Evolutionary conservation across 2,797 vertebrate genomes (phyloP), one percentile per base, ranked within the genome.

Genomic region (Ctenosaura bakeri): DNA sequence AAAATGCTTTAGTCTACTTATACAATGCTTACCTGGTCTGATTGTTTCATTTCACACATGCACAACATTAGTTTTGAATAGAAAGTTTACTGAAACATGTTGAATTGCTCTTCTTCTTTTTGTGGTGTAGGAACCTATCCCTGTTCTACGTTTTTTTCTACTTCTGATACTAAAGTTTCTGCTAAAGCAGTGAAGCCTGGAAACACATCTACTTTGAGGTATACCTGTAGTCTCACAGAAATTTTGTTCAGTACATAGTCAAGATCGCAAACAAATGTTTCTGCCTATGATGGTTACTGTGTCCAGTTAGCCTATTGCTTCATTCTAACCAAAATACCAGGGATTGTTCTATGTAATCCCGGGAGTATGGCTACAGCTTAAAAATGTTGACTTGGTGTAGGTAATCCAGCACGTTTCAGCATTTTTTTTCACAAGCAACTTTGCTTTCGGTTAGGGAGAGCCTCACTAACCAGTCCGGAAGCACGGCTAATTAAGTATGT

Each of bases 361-460:
- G 92, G 88, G 87, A 91, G 69, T 32, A 56, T 54, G 0, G 0
- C 76, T 71, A 74, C 79, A 83, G 26, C 81, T 84, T 0, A 0
- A 50, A 50, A 0, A 86, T 59, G 0, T 38, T 4, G 9, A 71
- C 3, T n/a, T 24, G 26, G n/a, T 86, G 5, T 29, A 77, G 86
- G 86, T 56, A 85, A 62, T 35, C 38, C 73, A 42, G 73, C 35
- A 16, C 3, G 12, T 76, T 84, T 84, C 81, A 84, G 38, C 73
- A 73, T 64, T 7, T 84, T 38, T 77, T 78, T 32, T 46, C 89
- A 22, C 20, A 29, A 81, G 54, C 88, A 14, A 29, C 12, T 26
- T 54, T 52, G 66, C 7, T 94, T 93, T 88, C 89, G 81, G 76
- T 88, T 92, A 92, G 87, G 93, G 90, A 3, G 18, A 89, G 92